These are phyloP conservation scores for Scrobipalpa atriplicella DNA, from an alignment of 2,888 invertebrate genomes.

Conservation along the genomic window DNA sequence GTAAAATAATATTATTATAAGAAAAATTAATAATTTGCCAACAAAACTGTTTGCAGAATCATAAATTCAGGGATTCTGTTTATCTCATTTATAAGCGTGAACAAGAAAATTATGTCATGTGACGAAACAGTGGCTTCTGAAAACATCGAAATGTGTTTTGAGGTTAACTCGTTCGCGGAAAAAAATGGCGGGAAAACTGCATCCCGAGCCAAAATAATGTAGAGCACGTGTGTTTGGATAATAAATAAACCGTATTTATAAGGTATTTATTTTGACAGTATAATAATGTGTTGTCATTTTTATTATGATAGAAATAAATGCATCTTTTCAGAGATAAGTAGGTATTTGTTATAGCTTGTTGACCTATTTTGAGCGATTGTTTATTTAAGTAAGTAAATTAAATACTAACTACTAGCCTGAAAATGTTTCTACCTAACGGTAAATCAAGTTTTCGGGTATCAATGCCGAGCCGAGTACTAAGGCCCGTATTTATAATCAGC, in stretches of 20 bases:
- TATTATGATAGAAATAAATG: too few species aligned
- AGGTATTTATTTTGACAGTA: background rate
- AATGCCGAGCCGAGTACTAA: too few species aligned
- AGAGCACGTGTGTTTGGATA: background rate
- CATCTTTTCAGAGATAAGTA: too few species aligned
- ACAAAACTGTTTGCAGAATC: conserved; percentile 17
- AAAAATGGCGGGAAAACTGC: background rate
- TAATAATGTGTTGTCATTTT: too few species aligned
- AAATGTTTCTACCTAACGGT: too few species aligned
- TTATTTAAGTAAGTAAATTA: too few species aligned
- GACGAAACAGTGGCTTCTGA: conserved; percentile 32
- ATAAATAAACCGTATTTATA: too few species aligned
- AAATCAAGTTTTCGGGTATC: too few species aligned
- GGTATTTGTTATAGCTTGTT: too few species aligned
- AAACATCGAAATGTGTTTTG: conserved; percentile 34
- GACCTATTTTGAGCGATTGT: too few species aligned
- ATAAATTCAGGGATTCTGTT: conserved; percentile 12
- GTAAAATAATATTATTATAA: background rate
- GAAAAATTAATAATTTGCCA: conserved; percentile 6
- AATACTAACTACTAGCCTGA: too few species aligned
- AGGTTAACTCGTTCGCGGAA: conserved; percentile 32
- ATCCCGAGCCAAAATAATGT: conserved; percentile 1
- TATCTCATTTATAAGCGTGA: conserved; percentile 18
- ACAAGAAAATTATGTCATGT: conserved; percentile 35
- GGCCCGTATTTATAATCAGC: too few species aligned